Conservation (phyloP, 2,888 invertebrate species). For the Auanema sp. region DNA sequence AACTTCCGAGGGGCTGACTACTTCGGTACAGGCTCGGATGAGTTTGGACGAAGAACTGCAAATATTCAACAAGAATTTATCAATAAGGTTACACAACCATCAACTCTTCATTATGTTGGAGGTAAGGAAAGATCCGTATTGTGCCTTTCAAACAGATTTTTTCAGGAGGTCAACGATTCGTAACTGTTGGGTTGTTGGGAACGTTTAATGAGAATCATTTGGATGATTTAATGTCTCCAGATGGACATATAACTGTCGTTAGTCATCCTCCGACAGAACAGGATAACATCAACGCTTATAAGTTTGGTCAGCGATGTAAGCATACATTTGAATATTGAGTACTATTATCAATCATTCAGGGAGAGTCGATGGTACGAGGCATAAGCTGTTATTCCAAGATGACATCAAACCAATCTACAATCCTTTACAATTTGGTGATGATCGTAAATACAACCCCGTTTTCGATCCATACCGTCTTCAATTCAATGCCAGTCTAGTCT, state of each 20-base stretch:
- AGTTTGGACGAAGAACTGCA: constrained; percentile 26
- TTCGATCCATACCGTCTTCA: constrained; percentile 40
- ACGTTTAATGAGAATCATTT: constrained; percentile 19
- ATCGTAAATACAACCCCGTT: constrained; percentile 30
- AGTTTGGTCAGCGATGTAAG: constrained; percentile 27
- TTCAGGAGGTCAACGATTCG: neutral
- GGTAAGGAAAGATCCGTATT: constrained; percentile 21
- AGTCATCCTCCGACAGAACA: constrained; percentile 31
- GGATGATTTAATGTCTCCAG: constrained; percentile 26
- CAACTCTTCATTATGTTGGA: constrained; percentile 38
- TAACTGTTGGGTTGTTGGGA: constrained; percentile 26
- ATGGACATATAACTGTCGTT: constrained; percentile 30
- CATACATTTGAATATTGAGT: neutral
- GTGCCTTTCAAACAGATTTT: neutral
- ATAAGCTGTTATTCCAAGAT: constrained; percentile 39
- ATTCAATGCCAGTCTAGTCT: constrained; percentile 31
- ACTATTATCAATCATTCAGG: constrained; percentile 20
- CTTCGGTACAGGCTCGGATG: constrained; percentile 41
- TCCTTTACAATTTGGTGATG: constrained; percentile 21
- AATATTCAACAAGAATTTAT: constrained; percentile 29
- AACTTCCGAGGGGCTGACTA: constrained; percentile 36
- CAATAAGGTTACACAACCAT: constrained; percentile 20
- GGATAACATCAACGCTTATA: constrained; percentile 37
- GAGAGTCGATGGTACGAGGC: constrained; percentile 38
- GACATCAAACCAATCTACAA: constrained; percentile 4